Evolutionary conservation across 2,113 vertebrate genomes (phyloP).

Genomic region (Ptyas mucosa): DNA sequence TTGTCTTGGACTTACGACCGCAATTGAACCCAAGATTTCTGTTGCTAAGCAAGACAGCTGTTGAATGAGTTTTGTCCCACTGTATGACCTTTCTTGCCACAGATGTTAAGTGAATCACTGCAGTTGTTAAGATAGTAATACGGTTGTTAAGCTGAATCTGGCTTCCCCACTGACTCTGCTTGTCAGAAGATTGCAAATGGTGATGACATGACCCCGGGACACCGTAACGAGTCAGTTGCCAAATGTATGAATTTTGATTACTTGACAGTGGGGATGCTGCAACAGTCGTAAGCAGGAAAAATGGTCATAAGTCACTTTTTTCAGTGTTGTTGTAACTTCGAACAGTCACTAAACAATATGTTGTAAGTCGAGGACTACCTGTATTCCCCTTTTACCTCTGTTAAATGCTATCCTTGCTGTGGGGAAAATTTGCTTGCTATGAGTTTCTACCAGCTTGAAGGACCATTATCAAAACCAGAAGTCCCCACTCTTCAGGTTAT

Average conservation of each 20-base stretch:
- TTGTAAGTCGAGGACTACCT: not conserved
- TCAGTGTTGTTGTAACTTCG: not conserved
- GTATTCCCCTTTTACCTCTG: not conserved
- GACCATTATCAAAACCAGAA: not conserved
- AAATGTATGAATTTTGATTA: not conserved
- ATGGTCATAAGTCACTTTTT: not conserved
- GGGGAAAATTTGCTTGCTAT: not conserved
- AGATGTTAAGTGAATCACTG: not conserved
- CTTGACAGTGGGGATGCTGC: not conserved
- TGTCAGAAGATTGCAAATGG: not conserved
- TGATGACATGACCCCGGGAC: not conserved
- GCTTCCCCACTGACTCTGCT: not conserved
- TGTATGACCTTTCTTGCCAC: not conserved
- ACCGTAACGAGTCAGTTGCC: not conserved
- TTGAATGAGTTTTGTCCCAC: not conserved
- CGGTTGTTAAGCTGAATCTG: not conserved
- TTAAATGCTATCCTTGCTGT: not conserved
- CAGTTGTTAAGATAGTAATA: not conserved
- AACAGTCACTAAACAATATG: not conserved
- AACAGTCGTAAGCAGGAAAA: not conserved
- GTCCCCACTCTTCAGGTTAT: not conserved
- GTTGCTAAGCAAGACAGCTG: not conserved
- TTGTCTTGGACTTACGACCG: fast-evolving
- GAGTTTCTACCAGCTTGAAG: not conserved
- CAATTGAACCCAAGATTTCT: not conserved